A percentile compares a stretch with the other conserved stretches of the same genome.
phyloP scores from a whole-genome alignment of 1,140 invertebrate species.

The Homarus americanus region DNA sequence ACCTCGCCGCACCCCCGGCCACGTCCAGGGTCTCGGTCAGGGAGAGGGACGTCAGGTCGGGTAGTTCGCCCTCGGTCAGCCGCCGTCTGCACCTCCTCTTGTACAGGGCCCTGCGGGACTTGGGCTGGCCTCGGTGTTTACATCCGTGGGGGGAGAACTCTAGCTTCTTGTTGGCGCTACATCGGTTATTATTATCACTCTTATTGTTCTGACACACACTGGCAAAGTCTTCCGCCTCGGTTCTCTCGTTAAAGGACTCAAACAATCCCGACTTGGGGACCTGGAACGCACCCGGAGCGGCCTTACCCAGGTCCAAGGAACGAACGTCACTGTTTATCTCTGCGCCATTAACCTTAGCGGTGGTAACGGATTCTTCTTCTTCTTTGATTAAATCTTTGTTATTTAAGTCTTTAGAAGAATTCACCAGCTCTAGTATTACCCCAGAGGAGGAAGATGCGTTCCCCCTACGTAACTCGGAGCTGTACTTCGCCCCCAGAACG shows the following conservation, averaged over 20 bases:
- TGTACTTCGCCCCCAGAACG: slow-evolving; percentile 57
- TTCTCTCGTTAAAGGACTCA: slow-evolving; percentile 41
- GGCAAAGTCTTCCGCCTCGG: slow-evolving; percentile 47
- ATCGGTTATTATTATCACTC: background rate
- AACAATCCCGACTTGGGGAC: slow-evolving; percentile 60
- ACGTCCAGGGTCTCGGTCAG: slow-evolving; percentile 34
- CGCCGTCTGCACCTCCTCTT: slow-evolving; percentile 56
- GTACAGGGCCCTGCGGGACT: slow-evolving; percentile 56
- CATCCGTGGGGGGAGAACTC: slow-evolving; percentile 65
- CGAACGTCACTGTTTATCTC: slow-evolving; percentile 25
- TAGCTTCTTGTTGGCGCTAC: slow-evolving; percentile 47
- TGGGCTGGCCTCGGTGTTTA: slow-evolving; percentile 62
- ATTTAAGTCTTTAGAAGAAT: slow-evolving; percentile 36
- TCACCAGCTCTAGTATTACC: slow-evolving; percentile 28
- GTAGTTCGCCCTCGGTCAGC: slow-evolving; percentile 58
- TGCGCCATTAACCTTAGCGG: background rate
- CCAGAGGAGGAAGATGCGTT: slow-evolving; percentile 14
- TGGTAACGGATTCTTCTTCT: background rate
- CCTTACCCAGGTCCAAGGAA: slow-evolving; percentile 30
- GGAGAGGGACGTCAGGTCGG: slow-evolving; percentile 65
- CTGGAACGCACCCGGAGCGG: slow-evolving; percentile 17
- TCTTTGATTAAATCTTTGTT: slow-evolving; percentile 1
- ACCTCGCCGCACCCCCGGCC: slow-evolving; percentile 6
- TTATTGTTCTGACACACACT: slow-evolving; percentile 41
- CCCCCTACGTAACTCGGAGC: slow-evolving; percentile 51